These are phyloP conservation scores for Orthosia cruda DNA, from an alignment of 2,888 invertebrate species.

Conservation along the genomic window DNA sequence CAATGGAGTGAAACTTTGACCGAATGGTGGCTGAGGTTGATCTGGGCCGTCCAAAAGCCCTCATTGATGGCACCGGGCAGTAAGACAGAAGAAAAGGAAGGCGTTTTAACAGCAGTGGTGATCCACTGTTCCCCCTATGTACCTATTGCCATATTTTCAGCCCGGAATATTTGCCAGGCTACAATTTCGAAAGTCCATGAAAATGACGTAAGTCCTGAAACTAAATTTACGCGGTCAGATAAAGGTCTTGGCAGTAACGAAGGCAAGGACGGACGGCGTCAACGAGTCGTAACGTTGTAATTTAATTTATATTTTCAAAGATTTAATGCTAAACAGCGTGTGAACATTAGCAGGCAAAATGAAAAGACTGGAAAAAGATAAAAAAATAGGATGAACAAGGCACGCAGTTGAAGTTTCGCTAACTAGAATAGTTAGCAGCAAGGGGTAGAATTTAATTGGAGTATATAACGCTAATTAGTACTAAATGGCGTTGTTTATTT, in stretches of 20 bases:
- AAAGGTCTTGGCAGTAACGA: neutral
- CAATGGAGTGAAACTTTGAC: neutral
- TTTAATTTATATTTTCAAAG: neutral
- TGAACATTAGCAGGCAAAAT: neutral
- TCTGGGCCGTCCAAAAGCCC: too few species aligned
- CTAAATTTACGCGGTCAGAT: neutral
- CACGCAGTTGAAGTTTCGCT: neutral
- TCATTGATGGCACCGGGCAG: too few species aligned
- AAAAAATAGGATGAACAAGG: neutral
- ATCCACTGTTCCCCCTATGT: too few species aligned
- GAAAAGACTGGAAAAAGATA: neutral
- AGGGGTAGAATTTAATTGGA: conserved; percentile 10
- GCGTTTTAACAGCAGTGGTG: too few species aligned
- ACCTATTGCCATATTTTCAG: too few species aligned
- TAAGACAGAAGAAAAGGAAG: too few species aligned
- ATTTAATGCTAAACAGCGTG: neutral
- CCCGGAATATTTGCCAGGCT: too few species aligned
- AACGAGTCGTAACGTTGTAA: neutral
- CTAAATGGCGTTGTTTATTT: neutral
- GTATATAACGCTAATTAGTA: neutral
- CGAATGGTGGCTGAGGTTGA: neutral
- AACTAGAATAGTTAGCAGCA: neutral
- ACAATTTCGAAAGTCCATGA: too few species aligned
- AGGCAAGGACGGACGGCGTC: neutral
- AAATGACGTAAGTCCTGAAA: too few species aligned